Conservation (phyloP, 2,888 invertebrate species). For the Leptinotarsa juncta region DNA sequence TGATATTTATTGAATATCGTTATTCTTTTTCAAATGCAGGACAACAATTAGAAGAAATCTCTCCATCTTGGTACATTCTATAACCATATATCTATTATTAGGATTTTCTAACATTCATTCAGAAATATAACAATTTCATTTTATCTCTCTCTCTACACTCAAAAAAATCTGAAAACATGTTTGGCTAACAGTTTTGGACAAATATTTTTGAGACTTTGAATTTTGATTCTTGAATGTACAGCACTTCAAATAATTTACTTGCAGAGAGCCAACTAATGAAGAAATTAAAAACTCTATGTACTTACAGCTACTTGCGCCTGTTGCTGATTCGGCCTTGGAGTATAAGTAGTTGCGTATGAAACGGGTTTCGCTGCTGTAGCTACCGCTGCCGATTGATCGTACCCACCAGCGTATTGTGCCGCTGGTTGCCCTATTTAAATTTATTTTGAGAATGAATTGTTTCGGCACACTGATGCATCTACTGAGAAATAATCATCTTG, state of each 20-base stretch:
- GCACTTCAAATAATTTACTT: background rate
- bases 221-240: background rate
- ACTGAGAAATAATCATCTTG: background rate
- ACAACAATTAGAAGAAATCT: too few relatives aligned
- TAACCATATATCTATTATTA: too few relatives aligned
- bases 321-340: constrained; percentile 68
- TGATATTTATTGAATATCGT: too few relatives aligned
- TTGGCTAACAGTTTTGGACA: too few relatives aligned
- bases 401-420: constrained; percentile 72
- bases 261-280: background rate
- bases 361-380: constrained; percentile 74
- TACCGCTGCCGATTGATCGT: constrained; percentile 69
- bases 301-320: constrained; percentile 64
- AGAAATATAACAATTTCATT: too few relatives aligned
- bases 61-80: too few relatives aligned
- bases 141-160: too few relatives aligned
- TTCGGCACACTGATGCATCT: background rate
- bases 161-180: too few relatives aligned
- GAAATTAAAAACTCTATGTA: constrained; percentile 31
- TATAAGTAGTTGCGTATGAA: constrained; percentile 79
- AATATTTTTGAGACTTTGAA: too few relatives aligned
- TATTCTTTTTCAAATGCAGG: too few relatives aligned
- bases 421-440: constrained; percentile 74
- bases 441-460: constrained; percentile 20
- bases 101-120: too few relatives aligned